Base-by-base conservation (phyloP, 2,888 invertebrate species). In the Listrodromus nycthemerus region DNA sequence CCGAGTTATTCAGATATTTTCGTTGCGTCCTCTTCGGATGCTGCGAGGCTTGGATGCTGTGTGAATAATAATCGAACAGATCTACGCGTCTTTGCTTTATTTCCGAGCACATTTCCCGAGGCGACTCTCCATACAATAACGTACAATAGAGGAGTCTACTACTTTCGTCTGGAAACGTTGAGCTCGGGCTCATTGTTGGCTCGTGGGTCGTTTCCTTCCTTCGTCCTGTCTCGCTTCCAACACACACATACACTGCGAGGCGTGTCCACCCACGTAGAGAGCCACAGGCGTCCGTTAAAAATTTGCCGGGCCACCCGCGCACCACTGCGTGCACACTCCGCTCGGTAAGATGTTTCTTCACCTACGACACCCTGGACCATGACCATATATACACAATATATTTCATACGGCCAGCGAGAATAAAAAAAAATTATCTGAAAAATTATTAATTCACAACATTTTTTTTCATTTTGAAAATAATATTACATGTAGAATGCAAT, bases 251-350 rank as follows among this genome's bases (percentile, higher is more conserved):
- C 50, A 75, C 52, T 30, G 69, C 48, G 77, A 55, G 80, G 67
- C 83, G 73, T 77, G 83, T 84, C 83, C 83, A 84, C 83, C 83
- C 80, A 84, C 83, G 80, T 80, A 70, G 58, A 61, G 63, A 21
- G 55, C 77, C 77, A 69, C 77, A 58, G 80, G 83, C 71, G 77
- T 80, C 61, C 69, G 77, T 69, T 78, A 70, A 80, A 80, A 84
- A 70, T 80, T 80, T 24, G 74, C 80, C 16, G 69, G 83, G 80
- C 83, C 83, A 84, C 83, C 83, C 83, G 83, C 83, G 80, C 83
- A 80, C 65, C 45, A 71, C 19, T 21, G 73, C 67, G 77, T 65
- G 80, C 80, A 78, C 83, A 84, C 80, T 74, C 70, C 70, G 78
- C 76, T 67, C 69, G 71, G 67, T 45, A 63, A 61, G 58, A 58